phyloP scores from a whole-genome alignment of 1,140 invertebrate genomes.

The Maconellicoccus hirsutus region DNA sequence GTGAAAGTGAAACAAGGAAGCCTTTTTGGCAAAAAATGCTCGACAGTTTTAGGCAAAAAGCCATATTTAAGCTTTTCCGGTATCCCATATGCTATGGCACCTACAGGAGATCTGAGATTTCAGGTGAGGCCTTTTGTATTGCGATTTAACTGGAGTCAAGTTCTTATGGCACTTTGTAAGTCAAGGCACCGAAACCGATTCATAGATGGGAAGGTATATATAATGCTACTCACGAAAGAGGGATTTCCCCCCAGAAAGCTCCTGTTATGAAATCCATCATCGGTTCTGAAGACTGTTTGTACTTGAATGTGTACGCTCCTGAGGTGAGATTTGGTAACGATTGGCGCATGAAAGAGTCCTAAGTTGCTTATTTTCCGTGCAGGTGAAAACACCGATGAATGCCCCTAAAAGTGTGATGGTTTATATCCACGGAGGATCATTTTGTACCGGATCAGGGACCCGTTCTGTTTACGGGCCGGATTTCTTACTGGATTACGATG shows the following conservation, averaged over 20 bases:
- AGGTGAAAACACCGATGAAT: background rate
- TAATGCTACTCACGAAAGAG: slow-evolving; percentile 23
- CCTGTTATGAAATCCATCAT: background rate
- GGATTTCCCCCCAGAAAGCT: slow-evolving; percentile 23
- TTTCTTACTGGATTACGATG: slow-evolving; percentile 55
- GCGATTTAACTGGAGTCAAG: too few relatives aligned
- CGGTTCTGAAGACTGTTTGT: slow-evolving; percentile 28
- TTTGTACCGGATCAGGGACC: slow-evolving; percentile 41
- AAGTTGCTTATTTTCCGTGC: too few relatives aligned
- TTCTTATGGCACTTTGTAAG: background rate
- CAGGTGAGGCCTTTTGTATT: slow-evolving; percentile 31
- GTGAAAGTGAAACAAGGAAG: slow-evolving; percentile 23
- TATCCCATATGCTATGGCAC: slow-evolving; percentile 54
- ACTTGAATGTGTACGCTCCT: slow-evolving; percentile 27
- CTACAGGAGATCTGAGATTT: slow-evolving; percentile 47
- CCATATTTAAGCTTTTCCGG: slow-evolving; percentile 40
- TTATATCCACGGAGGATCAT: slow-evolving; percentile 51
- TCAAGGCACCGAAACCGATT: slow-evolving; percentile 23
- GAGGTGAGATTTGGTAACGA: background rate
- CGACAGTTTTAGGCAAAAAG: slow-evolving; percentile 23
- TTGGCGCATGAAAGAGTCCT: too few relatives aligned
- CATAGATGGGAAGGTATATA: slow-evolving; percentile 24
- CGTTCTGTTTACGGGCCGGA: slow-evolving; percentile 46
- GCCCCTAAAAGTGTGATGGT: slow-evolving; percentile 43
- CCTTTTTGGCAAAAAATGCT: slow-evolving; percentile 13